Evolutionary conservation across 2,888 invertebrate genomes (phyloP).

Genomic region (Andrena dorsata): DNA sequence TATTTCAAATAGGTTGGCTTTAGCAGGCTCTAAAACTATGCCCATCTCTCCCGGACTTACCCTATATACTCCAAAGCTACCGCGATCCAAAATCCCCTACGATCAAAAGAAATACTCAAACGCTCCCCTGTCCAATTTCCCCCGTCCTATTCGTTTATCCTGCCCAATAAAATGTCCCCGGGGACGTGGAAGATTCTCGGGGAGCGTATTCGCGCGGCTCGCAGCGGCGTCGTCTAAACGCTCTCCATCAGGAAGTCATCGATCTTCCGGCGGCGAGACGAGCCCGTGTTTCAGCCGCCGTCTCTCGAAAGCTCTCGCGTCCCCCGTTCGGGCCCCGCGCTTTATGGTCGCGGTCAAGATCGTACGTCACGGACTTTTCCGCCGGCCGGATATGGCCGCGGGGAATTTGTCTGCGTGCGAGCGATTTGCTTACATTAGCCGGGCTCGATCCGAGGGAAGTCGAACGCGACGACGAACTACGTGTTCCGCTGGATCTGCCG

Average conservation of each 20-base stretch:
- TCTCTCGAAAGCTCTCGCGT: constrained; percentile 44
- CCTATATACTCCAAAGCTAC: background rate
- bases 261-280: constrained; percentile 46
- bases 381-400: constrained; percentile 71
- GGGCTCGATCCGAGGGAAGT: constrained; percentile 45
- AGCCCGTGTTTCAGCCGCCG: constrained; percentile 52
- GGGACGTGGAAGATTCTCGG: background rate
- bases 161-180: background rate
- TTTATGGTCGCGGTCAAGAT: constrained; percentile 70
- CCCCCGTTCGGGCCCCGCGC: constrained; percentile 58
- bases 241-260: constrained; percentile 48
- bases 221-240: background rate
- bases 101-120: no score
- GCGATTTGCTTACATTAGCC: constrained; percentile 79
- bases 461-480: constrained; percentile 26
- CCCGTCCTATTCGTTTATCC: background rate
- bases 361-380: constrained; percentile 74
- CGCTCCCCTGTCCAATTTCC: background rate
- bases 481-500: constrained; percentile 55
- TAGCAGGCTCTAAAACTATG: no score
- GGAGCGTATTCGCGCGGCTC: background rate
- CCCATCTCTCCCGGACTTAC: no score
- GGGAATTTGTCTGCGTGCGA: constrained; percentile 78
- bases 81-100: background rate
- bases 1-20: no score